Percentiles rank a stretch among this genome's conserved stretches.
phyloP scores from a whole-genome alignment of 2,888 invertebrate species.

The Mimumesa dahlbomi region DNA sequence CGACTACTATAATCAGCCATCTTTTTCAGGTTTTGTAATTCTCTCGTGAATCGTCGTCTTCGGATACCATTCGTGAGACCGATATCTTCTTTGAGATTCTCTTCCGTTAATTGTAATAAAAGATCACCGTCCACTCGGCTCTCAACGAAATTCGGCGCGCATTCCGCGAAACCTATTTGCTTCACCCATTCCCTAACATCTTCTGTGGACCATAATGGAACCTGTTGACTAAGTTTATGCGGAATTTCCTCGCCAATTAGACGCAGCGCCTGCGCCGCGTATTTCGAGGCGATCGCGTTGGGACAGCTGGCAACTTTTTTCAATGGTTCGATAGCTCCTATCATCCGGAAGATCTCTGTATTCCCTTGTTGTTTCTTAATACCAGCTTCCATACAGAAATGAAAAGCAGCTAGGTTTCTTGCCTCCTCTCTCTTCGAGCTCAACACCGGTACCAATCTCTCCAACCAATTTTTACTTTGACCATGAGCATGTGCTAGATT shows the following conservation, averaged over 20 bases:
- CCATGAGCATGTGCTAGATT: slow-evolving; percentile 97
- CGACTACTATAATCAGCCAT: slow-evolving; percentile 98
- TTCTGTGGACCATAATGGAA: slow-evolving; percentile 97
- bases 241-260: slow-evolving; percentile 98
- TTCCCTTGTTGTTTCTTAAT: slow-evolving; percentile 97
- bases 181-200: slow-evolving; percentile 99
- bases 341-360: slow-evolving; percentile 94
- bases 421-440: slow-evolving; percentile 98
- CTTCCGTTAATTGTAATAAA: slow-evolving; percentile 93
- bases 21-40: slow-evolving; percentile 94
- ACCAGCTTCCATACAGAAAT: slow-evolving; percentile 99
- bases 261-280: slow-evolving; percentile 94
- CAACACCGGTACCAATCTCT: slow-evolving; percentile 94
- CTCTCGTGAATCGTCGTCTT: slow-evolving; percentile 94
- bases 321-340: slow-evolving; percentile 96
- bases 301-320: slow-evolving; percentile 98
- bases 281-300: slow-evolving; percentile 98
- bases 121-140: slow-evolving; percentile 98
- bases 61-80: slow-evolving; percentile 96
- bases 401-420: slow-evolving; percentile 97
- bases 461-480: slow-evolving; percentile 97
- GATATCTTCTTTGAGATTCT: slow-evolving; percentile 95
- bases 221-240: slow-evolving; percentile 98
- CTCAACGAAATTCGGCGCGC: slow-evolving; percentile 90
- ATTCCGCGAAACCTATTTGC: slow-evolving; percentile 96